Conservation (phyloP, 2,888 invertebrate species). For the Tyria jacobaeae region DNA sequence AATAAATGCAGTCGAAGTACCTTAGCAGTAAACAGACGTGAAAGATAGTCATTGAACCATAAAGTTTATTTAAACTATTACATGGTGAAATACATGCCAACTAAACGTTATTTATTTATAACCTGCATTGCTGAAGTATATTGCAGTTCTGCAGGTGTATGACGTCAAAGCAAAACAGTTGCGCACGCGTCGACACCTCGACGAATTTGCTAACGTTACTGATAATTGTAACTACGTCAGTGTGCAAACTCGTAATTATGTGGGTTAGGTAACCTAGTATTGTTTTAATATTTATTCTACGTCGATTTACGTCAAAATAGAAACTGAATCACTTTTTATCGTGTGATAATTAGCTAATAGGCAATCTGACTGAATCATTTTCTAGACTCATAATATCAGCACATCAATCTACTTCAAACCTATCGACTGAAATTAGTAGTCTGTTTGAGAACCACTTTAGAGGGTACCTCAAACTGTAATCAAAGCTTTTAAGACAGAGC, state of each 20-base stretch:
- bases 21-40: background rate
- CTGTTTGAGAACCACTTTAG: too few species aligned
- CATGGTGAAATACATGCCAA: slow-evolving; percentile 5
- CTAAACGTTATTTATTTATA: background rate
- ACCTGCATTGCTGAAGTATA: background rate
- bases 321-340: background rate
- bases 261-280: slow-evolving; percentile 16
- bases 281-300: slow-evolving; percentile 7
- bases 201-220: slow-evolving; percentile 8
- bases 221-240: slow-evolving; percentile 18
- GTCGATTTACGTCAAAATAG: background rate
- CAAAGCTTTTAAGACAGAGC: too few species aligned
- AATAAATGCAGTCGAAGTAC: too few species aligned
- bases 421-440: too few species aligned
- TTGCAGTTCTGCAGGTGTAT: slow-evolving; percentile 15
- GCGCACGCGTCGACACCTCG: slow-evolving; percentile 14
- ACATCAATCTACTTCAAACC: too few species aligned
- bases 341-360: background rate
- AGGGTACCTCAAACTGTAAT: too few species aligned
- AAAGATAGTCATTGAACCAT: background rate
- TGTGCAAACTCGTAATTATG: background rate
- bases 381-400: too few species aligned
- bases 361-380: too few species aligned
- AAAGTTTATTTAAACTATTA: background rate
- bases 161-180: slow-evolving; percentile 22